Base-by-base conservation (phyloP, 2,888 invertebrate species). In the Agrotis segetum region DNA sequence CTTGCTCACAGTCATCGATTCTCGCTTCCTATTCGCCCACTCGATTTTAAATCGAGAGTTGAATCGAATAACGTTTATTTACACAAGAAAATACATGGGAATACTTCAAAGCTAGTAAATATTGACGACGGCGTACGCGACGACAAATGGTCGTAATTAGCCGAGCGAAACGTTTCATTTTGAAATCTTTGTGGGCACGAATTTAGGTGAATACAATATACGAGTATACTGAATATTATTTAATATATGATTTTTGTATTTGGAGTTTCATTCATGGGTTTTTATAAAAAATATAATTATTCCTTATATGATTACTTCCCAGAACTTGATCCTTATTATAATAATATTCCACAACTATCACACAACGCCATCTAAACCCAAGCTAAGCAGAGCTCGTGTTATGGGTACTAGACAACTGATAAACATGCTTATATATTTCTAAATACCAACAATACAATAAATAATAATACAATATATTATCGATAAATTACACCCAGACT, bases 51-150 rank as follows among this genome's bases (percentile, higher is more conserved):
- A 83, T 82, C 77, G 75, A 81, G 83, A 81, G 49, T 74, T 70
- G 71, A 75, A 55, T 74, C 71, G 58, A 74, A 68, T 67, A 70
- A 79, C 75, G 74, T 86, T 82, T 85, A 82, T 85, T 85, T 82
- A 85, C 84, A 68, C 74, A 83, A 76, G 47, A 60, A 56, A 49
- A 52, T 67, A 76, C 77, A 82, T 63, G 74, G 73, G 49, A 46
- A 67, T 58, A 85, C 87, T 85, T 85, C 85, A 85, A 85, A 85
- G 85, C 71, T 44, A 73, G 59, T 83, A 67, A 85, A 85, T 87
- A 87, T 85, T 83, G 80, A 79, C 75, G 49, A 53, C 62, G 67
- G 60, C 75, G 71, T 24, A 50, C 55, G 74, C 71, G 85, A 79
- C 74, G 87, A 85, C 85, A 85, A 70, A 83, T 65, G 74, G 55